Evolutionary conservation across 2,888 invertebrate species (phyloP).

Genomic region (Eremobia ochroleuca): DNA sequence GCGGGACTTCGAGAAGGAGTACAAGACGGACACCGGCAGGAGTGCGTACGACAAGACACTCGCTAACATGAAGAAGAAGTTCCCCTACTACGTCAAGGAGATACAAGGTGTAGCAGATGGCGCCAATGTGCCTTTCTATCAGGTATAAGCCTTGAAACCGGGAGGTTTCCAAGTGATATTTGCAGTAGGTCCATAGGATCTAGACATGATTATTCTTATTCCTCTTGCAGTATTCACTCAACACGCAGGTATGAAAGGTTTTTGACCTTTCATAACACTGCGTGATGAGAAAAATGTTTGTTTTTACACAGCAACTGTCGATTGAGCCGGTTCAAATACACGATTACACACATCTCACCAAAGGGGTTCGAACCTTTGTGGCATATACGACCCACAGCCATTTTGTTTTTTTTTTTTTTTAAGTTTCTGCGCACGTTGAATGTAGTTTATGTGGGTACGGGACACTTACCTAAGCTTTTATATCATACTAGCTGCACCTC

Average conservation of each 20-base stretch:
- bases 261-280: not conserved
- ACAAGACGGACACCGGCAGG: conserved; percentile 93
- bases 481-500: no score
- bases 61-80: conserved; percentile 92
- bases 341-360: no score
- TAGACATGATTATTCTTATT: not conserved
- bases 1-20: conserved; percentile 93
- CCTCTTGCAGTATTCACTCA: not conserved
- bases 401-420: no score
- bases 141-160: conserved; percentile 89
- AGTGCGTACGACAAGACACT: conserved; percentile 94
- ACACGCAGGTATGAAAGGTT: not conserved
- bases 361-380: no score
- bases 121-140: conserved; percentile 95
- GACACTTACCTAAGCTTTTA: no score
- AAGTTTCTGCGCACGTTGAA: no score
- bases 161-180: not conserved
- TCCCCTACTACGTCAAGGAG: conserved; percentile 96
- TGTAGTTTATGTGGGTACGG: no score
- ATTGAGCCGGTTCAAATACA: not conserved
- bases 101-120: conserved; percentile 97
- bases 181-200: not conserved
- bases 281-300: no score
- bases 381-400: no score
- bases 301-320: not conserved